These are phyloP conservation scores for Sipunculus nudus DNA, from an alignment of 2,888 invertebrate genomes.

Conservation along the genomic window DNA sequence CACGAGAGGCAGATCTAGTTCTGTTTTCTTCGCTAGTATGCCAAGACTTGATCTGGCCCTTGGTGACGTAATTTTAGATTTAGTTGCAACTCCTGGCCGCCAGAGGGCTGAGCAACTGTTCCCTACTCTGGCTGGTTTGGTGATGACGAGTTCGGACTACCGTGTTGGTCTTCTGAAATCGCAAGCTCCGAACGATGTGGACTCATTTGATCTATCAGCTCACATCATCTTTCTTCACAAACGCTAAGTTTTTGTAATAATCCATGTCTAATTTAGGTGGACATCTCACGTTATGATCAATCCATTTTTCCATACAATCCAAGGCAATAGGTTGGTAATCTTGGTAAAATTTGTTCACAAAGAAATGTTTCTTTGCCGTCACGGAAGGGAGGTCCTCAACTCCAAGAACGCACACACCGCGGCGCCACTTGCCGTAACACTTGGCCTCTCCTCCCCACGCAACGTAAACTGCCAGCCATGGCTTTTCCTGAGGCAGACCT, in stretches of 20 bases:
- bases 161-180: too few species aligned
- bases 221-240: constrained; percentile 30
- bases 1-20: too few species aligned
- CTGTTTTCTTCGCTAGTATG: too few species aligned
- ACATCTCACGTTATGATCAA: constrained; percentile 34
- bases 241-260: constrained; percentile 38
- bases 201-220: too few species aligned
- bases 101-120: too few species aligned
- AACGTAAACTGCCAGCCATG: constrained; percentile 45
- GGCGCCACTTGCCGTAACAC: constrained; percentile 40
- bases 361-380: constrained; percentile 38
- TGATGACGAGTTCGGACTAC: too few species aligned
- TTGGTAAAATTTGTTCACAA: constrained; percentile 54
- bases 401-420: constrained; percentile 53
- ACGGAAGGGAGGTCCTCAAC: constrained; percentile 46
- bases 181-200: too few species aligned
- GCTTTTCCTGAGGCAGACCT: constrained; percentile 42
- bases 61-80: too few species aligned
- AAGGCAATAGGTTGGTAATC: constrained; percentile 47
- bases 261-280: constrained; percentile 21
- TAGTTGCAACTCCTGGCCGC: too few species aligned
- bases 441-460: constrained; percentile 40
- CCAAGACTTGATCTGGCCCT: too few species aligned
- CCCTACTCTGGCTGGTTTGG: too few species aligned
- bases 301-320: constrained; percentile 45